These are phyloP conservation scores for Gallinago paraguaiae DNA, from an alignment of 2,113 vertebrate species.

Conservation along the genomic window DNA sequence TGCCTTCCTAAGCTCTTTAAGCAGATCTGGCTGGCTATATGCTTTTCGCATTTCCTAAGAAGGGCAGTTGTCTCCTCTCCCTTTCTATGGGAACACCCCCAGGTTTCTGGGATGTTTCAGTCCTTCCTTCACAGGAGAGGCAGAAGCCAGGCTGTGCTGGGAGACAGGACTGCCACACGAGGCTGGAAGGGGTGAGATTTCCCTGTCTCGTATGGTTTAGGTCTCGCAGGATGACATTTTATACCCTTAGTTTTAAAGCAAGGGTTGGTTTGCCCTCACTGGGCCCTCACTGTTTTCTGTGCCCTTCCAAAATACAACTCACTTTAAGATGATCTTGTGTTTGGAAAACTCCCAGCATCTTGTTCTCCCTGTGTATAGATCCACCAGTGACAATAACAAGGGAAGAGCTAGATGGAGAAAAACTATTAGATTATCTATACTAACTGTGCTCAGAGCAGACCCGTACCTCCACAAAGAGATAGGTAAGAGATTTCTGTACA, in stretches of 20 bases:
- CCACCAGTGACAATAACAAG: background rate
- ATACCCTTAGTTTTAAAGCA: background rate
- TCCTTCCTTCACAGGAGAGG: constrained; percentile 3
- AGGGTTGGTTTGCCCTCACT: background rate
- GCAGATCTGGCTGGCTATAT: background rate
- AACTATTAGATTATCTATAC: background rate
- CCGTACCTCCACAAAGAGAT: background rate
- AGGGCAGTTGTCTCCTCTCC: constrained; percentile 3
- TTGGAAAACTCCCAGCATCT: background rate
- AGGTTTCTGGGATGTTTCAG: constrained; percentile 36
- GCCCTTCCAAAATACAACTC: background rate
- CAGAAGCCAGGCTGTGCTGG: constrained; percentile 28
- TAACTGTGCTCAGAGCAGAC: background rate
- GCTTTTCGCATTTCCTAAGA: constrained; percentile 1
- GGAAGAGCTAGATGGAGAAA: background rate
- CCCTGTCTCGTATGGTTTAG: background rate
- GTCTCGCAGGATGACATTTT: background rate
- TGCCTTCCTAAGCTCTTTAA: constrained; percentile 42
- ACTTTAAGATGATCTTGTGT: background rate
- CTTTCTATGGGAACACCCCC: constrained; percentile 23
- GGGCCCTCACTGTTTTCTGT: background rate
- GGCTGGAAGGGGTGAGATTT: constrained; percentile 2
- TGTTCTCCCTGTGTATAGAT: background rate
- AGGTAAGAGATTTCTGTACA: background rate
- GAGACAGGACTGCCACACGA: background rate